Evolutionary conservation across 1,140 invertebrate species (phyloP).

Genomic region (Drosophila mayri): DNA sequence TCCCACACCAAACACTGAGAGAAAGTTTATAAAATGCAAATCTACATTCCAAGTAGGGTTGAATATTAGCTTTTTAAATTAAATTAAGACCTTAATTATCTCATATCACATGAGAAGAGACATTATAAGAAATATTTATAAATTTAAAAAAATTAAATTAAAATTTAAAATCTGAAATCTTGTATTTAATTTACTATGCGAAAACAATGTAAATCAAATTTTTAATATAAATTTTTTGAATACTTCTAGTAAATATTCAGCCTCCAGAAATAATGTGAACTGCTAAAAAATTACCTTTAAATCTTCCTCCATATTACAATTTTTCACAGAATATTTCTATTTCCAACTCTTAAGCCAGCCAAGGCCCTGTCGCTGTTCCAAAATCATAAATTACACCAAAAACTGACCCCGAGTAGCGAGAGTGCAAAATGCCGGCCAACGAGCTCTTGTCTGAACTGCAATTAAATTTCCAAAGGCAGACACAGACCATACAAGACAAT

Average conservation of each 20-base stretch:
- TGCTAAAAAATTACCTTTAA: no score
- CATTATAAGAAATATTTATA: no score
- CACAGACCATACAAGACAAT: slow-evolving; percentile 23
- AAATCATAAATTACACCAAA: slow-evolving; percentile 74
- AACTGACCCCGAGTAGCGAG: slow-evolving; percentile 39
- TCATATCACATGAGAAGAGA: no score
- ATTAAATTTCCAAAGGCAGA: slow-evolving; percentile 13
- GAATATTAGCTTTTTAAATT: background rate
- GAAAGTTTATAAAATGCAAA: background rate
- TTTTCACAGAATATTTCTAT: background rate
- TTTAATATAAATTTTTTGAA: no score
- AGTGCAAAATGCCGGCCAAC: slow-evolving; percentile 13
- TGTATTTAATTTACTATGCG: no score
- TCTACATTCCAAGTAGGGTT: background rate
- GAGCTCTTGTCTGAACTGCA: slow-evolving; percentile 1
- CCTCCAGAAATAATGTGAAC: no score
- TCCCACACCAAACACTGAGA: slow-evolving; percentile 8
- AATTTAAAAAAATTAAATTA: no score
- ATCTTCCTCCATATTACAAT: no score
- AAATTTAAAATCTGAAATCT: no score
- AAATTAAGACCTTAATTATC: no score
- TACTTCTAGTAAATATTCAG: no score
- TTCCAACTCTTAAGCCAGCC: background rate
- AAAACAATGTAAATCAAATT: no score
- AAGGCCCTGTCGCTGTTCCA: slow-evolving; percentile 5